phyloP scores from a whole-genome alignment of 2,113 vertebrate genomes.

The Rhizomys pruinosus region DNA sequence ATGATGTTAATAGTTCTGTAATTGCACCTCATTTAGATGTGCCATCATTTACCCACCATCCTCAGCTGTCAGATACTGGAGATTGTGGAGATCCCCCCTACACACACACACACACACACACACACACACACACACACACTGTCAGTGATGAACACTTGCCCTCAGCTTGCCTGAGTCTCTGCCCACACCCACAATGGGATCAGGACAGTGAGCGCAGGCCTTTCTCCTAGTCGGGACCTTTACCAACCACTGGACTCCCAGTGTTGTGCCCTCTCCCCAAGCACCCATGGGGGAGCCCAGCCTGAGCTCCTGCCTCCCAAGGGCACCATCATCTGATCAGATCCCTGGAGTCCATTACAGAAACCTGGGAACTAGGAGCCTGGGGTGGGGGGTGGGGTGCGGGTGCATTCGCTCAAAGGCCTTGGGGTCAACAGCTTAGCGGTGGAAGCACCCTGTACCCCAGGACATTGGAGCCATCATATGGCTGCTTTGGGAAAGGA shows the following conservation, averaged over 20 bases:
- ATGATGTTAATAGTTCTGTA: background rate
- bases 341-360: fast-evolving
- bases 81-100: too few relatives aligned
- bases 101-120: too few relatives aligned
- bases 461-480: fast-evolving
- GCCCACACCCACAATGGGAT: background rate
- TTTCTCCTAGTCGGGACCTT: background rate
- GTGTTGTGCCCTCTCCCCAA: background rate
- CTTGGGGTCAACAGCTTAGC: fast-evolving
- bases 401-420: fast-evolving
- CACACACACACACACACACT: too few relatives aligned
- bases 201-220: fast-evolving
- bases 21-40: conserved; percentile 29
- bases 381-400: too few relatives aligned
- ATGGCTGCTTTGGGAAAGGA: background rate
- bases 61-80: background rate
- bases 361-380: background rate
- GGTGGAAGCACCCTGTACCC: fast-evolving
- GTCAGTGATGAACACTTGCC: fast-evolving
- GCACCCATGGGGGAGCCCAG: background rate
- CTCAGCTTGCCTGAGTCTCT: background rate
- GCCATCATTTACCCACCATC: background rate
- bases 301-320: background rate
- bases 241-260: background rate
- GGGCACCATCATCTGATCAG: fast-evolving